Base-by-base conservation (phyloP, 2,113 vertebrate species). In the Parotia lawesii region DNA sequence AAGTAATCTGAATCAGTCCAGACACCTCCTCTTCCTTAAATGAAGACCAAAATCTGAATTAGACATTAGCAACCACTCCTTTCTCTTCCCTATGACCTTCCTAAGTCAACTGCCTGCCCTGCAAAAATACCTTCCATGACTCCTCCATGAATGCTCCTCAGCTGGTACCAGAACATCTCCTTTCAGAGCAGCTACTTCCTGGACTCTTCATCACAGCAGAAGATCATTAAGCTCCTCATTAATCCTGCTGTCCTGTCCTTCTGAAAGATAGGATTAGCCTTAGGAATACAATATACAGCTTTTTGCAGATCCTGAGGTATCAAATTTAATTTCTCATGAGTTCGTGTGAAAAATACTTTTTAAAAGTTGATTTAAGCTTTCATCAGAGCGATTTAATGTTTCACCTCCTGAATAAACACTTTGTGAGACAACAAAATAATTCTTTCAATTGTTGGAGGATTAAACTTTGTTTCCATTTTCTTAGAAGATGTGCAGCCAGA, bases 391-490 rank as follows among this genome's bases (percentile, higher is more conserved):
- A 89, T 54, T 71, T 60, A 69, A 50, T 70, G 13, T 77, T 90
- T 77, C 5, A 50, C 12, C 10, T 81, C 37, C 33, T 20, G 10
- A 19, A 66, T 29, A 89, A 84, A 84, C 9, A 51, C 6, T 82
- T 57, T 42, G 23, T 71, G 61, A 89, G 10, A 21, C 37, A 9
- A 37, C 29, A 83, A 56, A 76, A 47, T 58, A 58, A 74, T 67
- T 75, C 6, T 67, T 73, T n/a, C 20, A 73, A 5, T 57, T 83
- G 7, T 22, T 80, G 33, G 17, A 88, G 18, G 24, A 74, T 72
- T 80, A 61, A 74, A 79, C 6, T 67, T 71, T 73, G 29, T 75
- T 87, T 93, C 56, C 20, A 45, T 87, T 90, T 79, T 78, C 44
- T 64, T 87, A 71, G 25, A 79, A 35, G 21, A 67, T 40, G 11